phyloP scores from a whole-genome alignment of 2,888 invertebrate genomes.

The Lomographa bimaculata region DNA sequence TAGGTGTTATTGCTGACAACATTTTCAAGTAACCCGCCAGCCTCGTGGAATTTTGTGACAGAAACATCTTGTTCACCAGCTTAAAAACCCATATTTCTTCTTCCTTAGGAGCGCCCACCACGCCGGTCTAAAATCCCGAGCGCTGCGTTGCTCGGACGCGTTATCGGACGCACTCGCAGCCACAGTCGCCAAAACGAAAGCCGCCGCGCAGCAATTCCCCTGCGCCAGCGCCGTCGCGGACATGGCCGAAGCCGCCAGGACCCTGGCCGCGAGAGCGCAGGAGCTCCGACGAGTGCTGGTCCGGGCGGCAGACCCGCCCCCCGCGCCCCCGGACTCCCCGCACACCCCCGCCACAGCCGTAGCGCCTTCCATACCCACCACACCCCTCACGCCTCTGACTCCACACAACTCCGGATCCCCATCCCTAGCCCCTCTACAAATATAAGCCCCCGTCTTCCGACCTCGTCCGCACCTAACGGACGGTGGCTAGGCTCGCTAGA shows the following conservation, averaged over 20 bases:
- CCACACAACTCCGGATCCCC: constrained; percentile 55
- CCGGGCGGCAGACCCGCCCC: constrained; percentile 84
- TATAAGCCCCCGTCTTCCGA: constrained; percentile 43
- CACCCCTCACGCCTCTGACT: constrained; percentile 66
- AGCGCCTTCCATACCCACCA: constrained; percentile 57
- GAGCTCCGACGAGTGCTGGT: constrained; percentile 90
- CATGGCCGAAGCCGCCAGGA: constrained; percentile 96
- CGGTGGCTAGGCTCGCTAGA: constrained; percentile 47
- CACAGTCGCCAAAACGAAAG: constrained; percentile 94
- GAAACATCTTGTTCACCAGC: no score
- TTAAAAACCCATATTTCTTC: no score
- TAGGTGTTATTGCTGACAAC: no score
- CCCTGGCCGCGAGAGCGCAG: constrained; percentile 92
- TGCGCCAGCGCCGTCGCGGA: constrained; percentile 95
- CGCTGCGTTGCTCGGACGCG: constrained; percentile 90
- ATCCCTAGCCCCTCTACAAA: constrained; percentile 64
- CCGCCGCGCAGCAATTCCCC: constrained; percentile 95
- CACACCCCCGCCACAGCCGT: constrained; percentile 61
- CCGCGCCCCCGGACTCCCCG: constrained; percentile 49
- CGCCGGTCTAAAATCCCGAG: constrained; percentile 88
- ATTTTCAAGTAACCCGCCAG: no score
- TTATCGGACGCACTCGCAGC: constrained; percentile 91
- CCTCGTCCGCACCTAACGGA: constrained; percentile 31
- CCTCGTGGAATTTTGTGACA: no score
- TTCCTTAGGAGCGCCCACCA: constrained; percentile 89